Percentiles rank a stretch among this genome's conserved stretches.
phyloP scores from a whole-genome alignment of 2,797 vertebrate species.

The Helostoma temminkii region DNA sequence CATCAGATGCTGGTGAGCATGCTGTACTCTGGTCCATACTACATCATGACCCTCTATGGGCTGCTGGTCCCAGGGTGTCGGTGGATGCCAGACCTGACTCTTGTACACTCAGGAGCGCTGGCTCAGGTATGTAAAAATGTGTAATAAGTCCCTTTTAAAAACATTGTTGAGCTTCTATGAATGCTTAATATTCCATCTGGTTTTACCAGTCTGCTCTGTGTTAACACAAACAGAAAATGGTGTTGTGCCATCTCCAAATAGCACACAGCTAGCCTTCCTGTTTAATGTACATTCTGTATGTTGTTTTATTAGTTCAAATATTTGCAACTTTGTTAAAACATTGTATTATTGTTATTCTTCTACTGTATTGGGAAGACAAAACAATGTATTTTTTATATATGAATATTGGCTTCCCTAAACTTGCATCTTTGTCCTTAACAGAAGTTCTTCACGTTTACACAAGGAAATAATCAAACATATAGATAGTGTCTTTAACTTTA shows the following conservation, averaged over 20 bases:
- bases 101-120: constrained; percentile 92
- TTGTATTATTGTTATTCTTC: neutral
- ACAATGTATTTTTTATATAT: neutral
- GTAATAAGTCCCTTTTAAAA: neutral
- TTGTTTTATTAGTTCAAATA: too few species aligned
- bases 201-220: neutral
- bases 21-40: constrained; percentile 93
- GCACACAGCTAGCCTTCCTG: neutral
- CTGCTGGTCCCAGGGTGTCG: constrained; percentile 92
- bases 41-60: constrained; percentile 88
- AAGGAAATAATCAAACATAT: neutral
- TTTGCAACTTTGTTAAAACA: too few species aligned
- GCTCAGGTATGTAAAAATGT: constrained; percentile 87
- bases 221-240: too few species aligned
- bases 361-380: neutral
- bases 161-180: neutral
- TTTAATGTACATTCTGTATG: neutral
- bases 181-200: neutral
- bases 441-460: neutral
- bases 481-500: neutral
- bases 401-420: neutral
- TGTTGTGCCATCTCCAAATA: too few species aligned
- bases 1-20: constrained; percentile 92
- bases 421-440: neutral
- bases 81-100: constrained; percentile 92